Conservation (phyloP, 2,797 vertebrate species). For the Chelmon rostratus region DNA sequence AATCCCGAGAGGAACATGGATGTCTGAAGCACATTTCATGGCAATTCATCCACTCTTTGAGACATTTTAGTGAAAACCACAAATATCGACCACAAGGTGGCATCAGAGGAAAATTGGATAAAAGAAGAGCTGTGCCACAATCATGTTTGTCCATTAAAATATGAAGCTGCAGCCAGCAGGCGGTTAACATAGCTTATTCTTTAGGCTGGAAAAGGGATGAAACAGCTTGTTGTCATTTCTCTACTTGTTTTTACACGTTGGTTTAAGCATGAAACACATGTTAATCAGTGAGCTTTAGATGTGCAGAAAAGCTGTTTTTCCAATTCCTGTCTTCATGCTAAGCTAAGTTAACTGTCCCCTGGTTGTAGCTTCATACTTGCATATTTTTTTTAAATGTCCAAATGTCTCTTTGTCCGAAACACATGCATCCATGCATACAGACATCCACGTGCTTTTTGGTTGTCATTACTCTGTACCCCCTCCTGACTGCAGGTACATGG, state of each 20-base stretch:
- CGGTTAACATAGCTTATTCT: no score
- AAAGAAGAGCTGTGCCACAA: background rate
- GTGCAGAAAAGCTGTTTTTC: no score
- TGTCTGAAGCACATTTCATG: no score
- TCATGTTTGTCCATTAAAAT: background rate
- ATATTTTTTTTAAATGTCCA: background rate
- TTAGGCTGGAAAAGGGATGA: background rate
- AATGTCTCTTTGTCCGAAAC: background rate
- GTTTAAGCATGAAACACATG: background rate
- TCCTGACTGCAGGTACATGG: constrained; percentile 72
- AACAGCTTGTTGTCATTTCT: background rate
- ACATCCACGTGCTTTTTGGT: background rate
- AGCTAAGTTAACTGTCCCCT: background rate
- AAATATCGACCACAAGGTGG: background rate
- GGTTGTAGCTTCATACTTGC: background rate
- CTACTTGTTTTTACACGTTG: background rate
- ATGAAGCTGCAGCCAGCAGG: no score
- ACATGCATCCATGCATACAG: background rate
- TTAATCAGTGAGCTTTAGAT: background rate
- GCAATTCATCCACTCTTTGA: background rate
- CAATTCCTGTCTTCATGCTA: background rate
- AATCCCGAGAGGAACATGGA: background rate
- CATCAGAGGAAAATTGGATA: background rate
- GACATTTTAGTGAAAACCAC: background rate
- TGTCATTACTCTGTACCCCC: background rate